A percentile compares a stretch with the other conserved stretches of the same genome.
Conservation (phyloP, 2,113 vertebrate species). For the Prionailurus bengalensis region DNA sequence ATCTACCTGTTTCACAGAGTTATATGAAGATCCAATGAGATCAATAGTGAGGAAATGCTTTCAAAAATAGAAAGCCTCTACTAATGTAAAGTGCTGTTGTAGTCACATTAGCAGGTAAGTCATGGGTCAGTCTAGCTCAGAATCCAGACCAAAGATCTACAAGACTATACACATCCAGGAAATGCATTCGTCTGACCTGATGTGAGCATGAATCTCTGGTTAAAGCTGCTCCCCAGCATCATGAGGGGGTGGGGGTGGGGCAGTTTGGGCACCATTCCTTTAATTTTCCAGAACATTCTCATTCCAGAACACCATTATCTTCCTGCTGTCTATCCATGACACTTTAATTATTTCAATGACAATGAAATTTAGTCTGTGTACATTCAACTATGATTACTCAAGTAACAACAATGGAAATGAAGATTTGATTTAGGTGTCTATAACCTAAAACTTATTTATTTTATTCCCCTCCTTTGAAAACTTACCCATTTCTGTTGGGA, state of each 20-base stretch:
- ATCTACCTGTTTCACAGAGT: not conserved
- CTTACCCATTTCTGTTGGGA: conserved; percentile 32
- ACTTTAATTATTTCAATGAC: conserved; percentile 44
- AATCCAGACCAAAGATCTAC: not conserved
- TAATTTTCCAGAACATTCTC: conserved; percentile 47
- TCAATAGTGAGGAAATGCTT: not conserved
- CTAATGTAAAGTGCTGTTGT: not conserved
- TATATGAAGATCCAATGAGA: not conserved
- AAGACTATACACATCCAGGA: not conserved
- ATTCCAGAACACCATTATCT: conserved; percentile 6
- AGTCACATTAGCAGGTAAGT: not conserved
- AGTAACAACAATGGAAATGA: conserved; percentile 53
- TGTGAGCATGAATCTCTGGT: not conserved
- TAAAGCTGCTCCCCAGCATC: not conserved
- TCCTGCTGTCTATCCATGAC: not conserved
- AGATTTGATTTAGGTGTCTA: conserved; percentile 1
- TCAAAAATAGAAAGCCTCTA: conserved; percentile 18
- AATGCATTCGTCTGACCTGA: not conserved
- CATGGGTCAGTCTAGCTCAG: not conserved
- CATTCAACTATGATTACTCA: conserved; percentile 31
- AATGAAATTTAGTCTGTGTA: conserved; percentile 48
- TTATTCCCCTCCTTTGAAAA: conserved; percentile 67
- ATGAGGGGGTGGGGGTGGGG: not conserved
- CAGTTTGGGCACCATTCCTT: not conserved
- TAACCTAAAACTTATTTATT: conserved; percentile 59